A percentile compares a stretch with the other conserved stretches of the same genome.
These are phyloP conservation scores for Burhinus bistriatus DNA, from an alignment of 2,113 vertebrate species.

Conservation along the genomic window DNA sequence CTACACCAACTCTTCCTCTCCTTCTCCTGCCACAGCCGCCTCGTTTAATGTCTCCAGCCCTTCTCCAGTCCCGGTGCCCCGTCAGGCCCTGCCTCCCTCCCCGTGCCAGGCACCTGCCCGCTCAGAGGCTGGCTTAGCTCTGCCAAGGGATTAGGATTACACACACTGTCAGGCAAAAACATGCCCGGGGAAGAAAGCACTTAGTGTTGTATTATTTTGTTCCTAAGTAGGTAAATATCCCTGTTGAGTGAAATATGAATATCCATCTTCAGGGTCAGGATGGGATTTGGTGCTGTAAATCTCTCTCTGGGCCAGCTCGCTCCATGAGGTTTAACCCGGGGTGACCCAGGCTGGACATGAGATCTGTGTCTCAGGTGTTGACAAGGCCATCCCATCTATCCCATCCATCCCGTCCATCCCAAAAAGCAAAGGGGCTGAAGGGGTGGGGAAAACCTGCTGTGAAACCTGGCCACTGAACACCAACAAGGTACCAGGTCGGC, in stretches of 20 bases:
- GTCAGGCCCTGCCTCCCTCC: not conserved
- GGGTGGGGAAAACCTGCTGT: not conserved
- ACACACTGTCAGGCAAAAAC: constrained; percentile 20
- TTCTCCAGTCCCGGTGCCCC: not conserved
- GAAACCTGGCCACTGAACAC: not conserved
- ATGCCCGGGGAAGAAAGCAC: constrained; percentile 34
- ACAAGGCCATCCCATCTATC: not conserved
- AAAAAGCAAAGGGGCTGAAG: not conserved
- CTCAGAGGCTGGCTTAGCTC: not conserved
- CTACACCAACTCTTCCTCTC: not conserved
- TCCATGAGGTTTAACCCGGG: not conserved
- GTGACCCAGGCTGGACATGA: not conserved
- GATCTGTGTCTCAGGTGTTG: not conserved
- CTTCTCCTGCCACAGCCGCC: not conserved
- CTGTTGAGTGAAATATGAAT: constrained; percentile 47
- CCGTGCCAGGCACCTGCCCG: not conserved
- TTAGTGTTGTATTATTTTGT: constrained; percentile 22
- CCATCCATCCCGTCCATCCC: not conserved
- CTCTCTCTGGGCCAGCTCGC: not conserved
- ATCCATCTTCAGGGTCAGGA: constrained; percentile 50
- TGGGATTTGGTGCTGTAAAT: constrained; percentile 53
- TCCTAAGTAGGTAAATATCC: constrained; percentile 54
- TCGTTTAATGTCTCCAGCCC: fast-evolving
- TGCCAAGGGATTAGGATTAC: constrained; percentile 43
- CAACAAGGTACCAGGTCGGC: fast-evolving